Percentiles rank a stretch among this genome's conserved stretches.
Evolutionary conservation across 1,140 invertebrate genomes (phyloP).

Genomic region (Drosophila orena): DNA sequence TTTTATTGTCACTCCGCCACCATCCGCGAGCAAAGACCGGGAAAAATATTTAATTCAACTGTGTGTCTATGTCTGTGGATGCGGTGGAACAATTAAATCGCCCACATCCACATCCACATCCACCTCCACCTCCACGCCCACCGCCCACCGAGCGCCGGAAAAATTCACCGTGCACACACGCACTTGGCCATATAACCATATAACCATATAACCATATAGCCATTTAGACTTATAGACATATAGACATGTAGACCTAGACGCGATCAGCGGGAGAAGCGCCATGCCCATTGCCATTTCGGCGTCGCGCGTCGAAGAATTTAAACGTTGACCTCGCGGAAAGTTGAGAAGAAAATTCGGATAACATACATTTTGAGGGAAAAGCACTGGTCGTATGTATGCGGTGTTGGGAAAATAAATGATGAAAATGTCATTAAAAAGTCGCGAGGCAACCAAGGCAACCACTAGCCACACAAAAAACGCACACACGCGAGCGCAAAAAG

Average conservation of each 20-base stretch:
- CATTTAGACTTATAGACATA: conserved; percentile 7
- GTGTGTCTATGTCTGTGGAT: conserved; percentile 13
- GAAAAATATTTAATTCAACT: conserved; percentile 65
- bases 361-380: conserved; percentile 66
- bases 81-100: conserved; percentile 69
- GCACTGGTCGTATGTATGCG: conserved; percentile 37
- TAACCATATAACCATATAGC: no score
- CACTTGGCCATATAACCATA: conserved; percentile 8
- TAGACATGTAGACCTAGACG: conserved; percentile 10
- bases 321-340: conserved; percentile 72
- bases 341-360: conserved; percentile 51
- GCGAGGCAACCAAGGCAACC: conserved; percentile 52
- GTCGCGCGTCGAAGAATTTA: conserved; percentile 66
- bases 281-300: conserved; percentile 35
- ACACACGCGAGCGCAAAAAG: conserved; percentile 6
- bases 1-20: conserved; percentile 64
- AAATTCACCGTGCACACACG: conserved; percentile 29
- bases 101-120: conserved; percentile 46
- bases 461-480: conserved; percentile 29
- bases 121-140: conserved; percentile 29
- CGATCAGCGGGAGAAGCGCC: conserved; percentile 53
- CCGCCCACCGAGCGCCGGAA: conserved; percentile 47
- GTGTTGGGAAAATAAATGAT: conserved; percentile 75
- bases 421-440: conserved; percentile 59
- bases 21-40: conserved; percentile 30